Base-by-base conservation (phyloP, 2,888 invertebrate genomes). In the Stramonita haemastoma region DNA sequence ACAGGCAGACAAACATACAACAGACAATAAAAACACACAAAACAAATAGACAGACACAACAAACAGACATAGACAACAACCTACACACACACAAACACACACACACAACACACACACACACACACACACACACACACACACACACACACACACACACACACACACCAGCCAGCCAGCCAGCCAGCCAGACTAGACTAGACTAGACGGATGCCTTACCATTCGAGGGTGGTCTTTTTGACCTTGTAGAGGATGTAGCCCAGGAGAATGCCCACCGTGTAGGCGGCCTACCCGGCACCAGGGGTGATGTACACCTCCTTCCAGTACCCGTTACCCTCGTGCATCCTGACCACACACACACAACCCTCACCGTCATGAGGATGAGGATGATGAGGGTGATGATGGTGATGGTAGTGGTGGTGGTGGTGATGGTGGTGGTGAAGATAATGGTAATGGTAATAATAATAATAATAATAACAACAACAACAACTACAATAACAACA, bases 211-310 rank as follows among this genome's bases (percentile, higher is more conserved):
- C 2, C 46, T 83, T 32, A 90, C 90, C 70, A 88, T 79, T 32
- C 84, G 17, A 91, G 83, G 15, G 87, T 87, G 17, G 87, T 84
- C 36, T 88, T 90, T 70, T 87, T 87, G 57, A 29, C 46, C 19
- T 92, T 93, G 91, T 93, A 93, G 60, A 96, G 91, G 29, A 96
- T 77, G 88, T 95, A 95, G 8, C 96, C 96, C 8, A 96, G 93
- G 29, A 87, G 81, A 56, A 87, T 57, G n/a, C 87, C 87, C 36
- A 96, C 93, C 32, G 96, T 94, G 92, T 96, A 96, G 13, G 96
- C 95, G 17, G 95, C 94, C 70, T n/a, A 96, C 95, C 56, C 96
- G 93, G 87, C 95, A 95, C 95, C 96, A 96, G 6, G 96, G 85
- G 95, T 95, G n/a, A 96, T 95, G 92, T 96, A 96, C 22, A 94